Conservation (phyloP, 1,140 invertebrate genomes). For the Trichonephila clavata region DNA sequence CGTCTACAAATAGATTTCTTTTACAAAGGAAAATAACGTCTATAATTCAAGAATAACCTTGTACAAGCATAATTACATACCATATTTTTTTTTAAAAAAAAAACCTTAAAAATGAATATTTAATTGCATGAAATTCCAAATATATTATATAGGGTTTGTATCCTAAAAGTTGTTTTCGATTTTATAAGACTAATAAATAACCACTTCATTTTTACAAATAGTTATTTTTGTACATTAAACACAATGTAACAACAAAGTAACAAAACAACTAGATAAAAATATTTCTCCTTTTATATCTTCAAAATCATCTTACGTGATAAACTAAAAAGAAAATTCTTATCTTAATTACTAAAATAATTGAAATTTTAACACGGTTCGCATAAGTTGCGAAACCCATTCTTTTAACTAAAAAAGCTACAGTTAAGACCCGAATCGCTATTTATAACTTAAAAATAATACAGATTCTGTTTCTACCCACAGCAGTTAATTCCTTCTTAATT, state of each 20-base stretch:
- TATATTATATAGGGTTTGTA: too few relatives aligned
- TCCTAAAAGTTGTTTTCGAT: too few relatives aligned
- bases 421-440: not conserved
- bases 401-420: not conserved
- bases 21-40: too few relatives aligned
- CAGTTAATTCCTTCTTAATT: slow-evolving; percentile 18
- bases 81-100: too few relatives aligned
- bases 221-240: too few relatives aligned
- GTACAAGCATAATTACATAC: too few relatives aligned
- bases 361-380: not conserved
- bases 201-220: too few relatives aligned
- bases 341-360: not conserved
- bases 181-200: too few relatives aligned
- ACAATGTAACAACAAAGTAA: not conserved
- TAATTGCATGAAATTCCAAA: too few relatives aligned
- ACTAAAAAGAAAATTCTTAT: not conserved
- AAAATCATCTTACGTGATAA: not conserved
- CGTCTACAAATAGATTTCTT: too few relatives aligned
- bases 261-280: not conserved
- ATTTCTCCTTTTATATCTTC: not conserved
- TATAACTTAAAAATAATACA: slow-evolving; percentile 21
- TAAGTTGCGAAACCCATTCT: not conserved
- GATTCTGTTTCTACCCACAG: not conserved
- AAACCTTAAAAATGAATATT: too few relatives aligned
- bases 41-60: too few relatives aligned